phyloP scores from a whole-genome alignment of 1,140 invertebrate genomes.

The Leguminivora glycinivorella region DNA sequence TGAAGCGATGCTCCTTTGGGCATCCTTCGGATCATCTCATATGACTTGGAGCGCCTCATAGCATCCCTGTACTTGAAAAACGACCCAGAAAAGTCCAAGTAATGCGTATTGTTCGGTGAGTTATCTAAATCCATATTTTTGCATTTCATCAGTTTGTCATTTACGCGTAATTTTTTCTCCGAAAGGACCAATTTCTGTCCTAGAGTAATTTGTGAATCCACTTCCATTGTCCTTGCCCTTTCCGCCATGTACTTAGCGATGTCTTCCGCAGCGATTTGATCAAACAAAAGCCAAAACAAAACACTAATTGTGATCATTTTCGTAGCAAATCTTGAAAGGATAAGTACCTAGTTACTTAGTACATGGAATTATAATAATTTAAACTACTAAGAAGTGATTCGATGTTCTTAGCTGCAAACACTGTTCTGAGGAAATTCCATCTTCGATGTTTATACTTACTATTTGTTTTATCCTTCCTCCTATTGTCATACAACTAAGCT shows the following conservation, averaged over 20 bases:
- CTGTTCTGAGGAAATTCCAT: no score
- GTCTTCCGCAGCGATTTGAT: neutral
- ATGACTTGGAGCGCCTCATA: neutral
- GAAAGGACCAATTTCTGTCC: neutral
- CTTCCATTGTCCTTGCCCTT: neutral
- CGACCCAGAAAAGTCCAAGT: neutral
- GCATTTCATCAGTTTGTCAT: neutral
- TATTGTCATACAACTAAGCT: no score
- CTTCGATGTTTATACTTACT: no score
- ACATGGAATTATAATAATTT: no score
- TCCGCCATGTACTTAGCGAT: neutral
- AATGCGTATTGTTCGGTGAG: no score
- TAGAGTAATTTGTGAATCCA: neutral
- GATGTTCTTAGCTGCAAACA: no score
- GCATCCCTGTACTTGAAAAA: neutral
- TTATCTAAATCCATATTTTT: neutral
- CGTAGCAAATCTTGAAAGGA: no score
- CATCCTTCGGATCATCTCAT: slow-evolving; percentile 54
- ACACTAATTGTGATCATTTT: no score
- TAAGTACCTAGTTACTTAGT: no score
- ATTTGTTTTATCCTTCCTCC: no score
- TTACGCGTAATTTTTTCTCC: neutral
- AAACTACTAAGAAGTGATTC: no score
- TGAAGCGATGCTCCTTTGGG: slow-evolving; percentile 85
- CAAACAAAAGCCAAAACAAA: neutral